Evolutionary conservation across 2,888 invertebrate genomes (phyloP).

Genomic region (Agrotis clavis): DNA sequence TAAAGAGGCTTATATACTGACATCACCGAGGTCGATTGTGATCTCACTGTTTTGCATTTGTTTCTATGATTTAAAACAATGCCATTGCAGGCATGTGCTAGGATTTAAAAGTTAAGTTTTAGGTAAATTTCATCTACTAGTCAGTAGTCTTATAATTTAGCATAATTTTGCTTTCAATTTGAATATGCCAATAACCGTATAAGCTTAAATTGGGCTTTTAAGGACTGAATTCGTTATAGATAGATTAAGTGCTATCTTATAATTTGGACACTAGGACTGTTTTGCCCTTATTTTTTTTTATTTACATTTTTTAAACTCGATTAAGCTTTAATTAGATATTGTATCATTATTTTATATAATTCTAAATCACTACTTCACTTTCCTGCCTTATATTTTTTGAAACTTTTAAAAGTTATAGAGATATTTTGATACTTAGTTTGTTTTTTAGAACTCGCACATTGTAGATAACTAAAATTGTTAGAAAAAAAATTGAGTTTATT

Average conservation of each 20-base stretch:
- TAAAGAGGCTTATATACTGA: conserved; percentile 53
- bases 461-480: conserved; percentile 5
- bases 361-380: conserved; percentile 43
- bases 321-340: conserved; percentile 73
- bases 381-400: conserved; percentile 46
- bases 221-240: conserved; percentile 57
- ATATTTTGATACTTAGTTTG: conserved; percentile 47
- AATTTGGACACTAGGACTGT: conserved; percentile 37
- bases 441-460: conserved; percentile 24
- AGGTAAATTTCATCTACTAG: conserved; percentile 83
- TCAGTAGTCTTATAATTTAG: conserved; percentile 82
- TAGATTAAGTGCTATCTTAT: conserved; percentile 50
- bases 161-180: conserved; percentile 59
- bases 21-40: conserved; percentile 35
- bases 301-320: conserved; percentile 60
- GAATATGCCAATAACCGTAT: conserved; percentile 44
- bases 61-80: conserved; percentile 49
- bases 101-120: conserved; percentile 70
- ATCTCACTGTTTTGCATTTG: conserved; percentile 56
- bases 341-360: conserved; percentile 53
- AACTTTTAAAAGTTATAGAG: conserved; percentile 36
- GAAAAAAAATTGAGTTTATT: conserved; percentile 25
- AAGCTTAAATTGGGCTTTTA: conserved; percentile 46
- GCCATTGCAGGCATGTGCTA: conserved; percentile 49
- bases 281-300: conserved; percentile 42